Evolutionary conservation across 2,113 vertebrate genomes (phyloP), one percentile per base, ranked within the genome.

Genomic region (Mobula hypostoma): DNA sequence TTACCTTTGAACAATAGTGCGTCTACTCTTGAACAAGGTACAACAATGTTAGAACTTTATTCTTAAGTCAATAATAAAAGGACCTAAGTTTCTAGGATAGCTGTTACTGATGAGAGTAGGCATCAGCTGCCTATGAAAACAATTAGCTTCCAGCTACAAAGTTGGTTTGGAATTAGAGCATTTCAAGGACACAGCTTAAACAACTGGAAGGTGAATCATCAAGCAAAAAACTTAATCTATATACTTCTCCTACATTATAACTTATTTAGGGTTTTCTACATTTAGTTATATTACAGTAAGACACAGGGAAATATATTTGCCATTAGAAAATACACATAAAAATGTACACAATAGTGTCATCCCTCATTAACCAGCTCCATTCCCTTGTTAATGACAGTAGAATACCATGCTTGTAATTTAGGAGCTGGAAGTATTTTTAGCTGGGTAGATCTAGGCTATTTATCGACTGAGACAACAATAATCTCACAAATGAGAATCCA

Each of bases 131-230:
- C 66, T 63, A 4, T 90, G 29, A 14, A 66, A 19, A 90, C 14
- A 66, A 3, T n/a, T 19, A 15, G 12, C 32, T 90, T 32, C 15
- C 15, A 68, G 29, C 29, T 32, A 66, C 6, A 5, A 68, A n/a
- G 29, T 63, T 68, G 61, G 85, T 66, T 90, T n/a, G 61, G 61
- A 66, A 66, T 32, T 66, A 90, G 15, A 6, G 29, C 29, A 7
- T 90, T 90, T 90, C 61, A 90, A 90, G 63, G 85, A 32, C 61
- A 66, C 85, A 68, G 66, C 14, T 61, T 56, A 83, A 83, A 56
- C 0, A 56, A 56, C 80, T 19, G 6, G 6, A 88, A 88, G 85
- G 85, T 61, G 56, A 88, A 63, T 88, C 29, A 61, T 32, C 61
- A 88, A 32, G 29, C 12, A 32, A 27, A 12, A 32, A 88, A n/a